These are phyloP conservation scores for Arremon brunneinucha DNA, from an alignment of 2,797 vertebrate genomes.

Conservation along the genomic window DNA sequence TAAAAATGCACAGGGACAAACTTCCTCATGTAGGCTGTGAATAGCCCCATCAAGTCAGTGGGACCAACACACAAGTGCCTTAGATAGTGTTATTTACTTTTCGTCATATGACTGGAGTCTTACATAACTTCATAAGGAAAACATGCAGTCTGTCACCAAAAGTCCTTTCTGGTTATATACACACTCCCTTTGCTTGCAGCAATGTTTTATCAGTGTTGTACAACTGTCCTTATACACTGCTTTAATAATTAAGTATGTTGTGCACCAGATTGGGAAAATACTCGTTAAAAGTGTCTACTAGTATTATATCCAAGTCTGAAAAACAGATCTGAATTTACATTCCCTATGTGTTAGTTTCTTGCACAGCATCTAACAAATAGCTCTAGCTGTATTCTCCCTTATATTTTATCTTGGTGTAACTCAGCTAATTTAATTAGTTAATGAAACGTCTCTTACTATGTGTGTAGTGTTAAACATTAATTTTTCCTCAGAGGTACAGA, in stretches of 20 bases:
- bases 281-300: not conserved
- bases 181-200: not conserved
- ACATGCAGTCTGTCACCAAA: not conserved
- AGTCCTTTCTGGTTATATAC: not conserved
- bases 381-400: not conserved
- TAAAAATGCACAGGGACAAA: not conserved
- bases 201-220: not conserved
- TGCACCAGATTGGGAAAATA: not conserved
- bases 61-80: not conserved
- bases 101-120: not conserved
- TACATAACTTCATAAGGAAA: not conserved
- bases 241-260: not conserved
- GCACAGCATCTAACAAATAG: not conserved
- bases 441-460: not conserved
- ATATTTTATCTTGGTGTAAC: not conserved
- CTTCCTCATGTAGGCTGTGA: not conserved
- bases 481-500: not conserved
- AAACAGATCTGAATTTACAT: not conserved
- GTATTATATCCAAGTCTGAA: not conserved
- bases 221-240: not conserved
- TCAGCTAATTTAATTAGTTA: slow-evolving; percentile 1
- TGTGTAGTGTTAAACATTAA: not conserved
- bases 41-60: not conserved
- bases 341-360: not conserved
- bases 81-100: not conserved